Evolutionary conservation across 2,888 invertebrate genomes (phyloP).

Genomic region (Campoplex capitator): DNA sequence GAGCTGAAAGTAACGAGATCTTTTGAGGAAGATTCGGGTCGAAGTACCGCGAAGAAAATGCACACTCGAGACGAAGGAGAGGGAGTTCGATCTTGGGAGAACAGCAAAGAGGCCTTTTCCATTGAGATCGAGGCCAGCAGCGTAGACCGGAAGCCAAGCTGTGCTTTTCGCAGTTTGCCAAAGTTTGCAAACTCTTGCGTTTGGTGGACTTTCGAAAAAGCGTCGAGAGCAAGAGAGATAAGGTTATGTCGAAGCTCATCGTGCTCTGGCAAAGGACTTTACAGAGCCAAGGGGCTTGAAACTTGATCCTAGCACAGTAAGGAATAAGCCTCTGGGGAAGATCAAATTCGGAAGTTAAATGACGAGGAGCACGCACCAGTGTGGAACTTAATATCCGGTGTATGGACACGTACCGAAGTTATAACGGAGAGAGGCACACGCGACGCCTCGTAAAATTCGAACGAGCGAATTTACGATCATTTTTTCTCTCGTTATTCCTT

Average conservation of each 20-base stretch:
- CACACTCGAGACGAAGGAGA: neutral
- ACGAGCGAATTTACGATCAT: constrained; percentile 8
- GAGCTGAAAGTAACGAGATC: constrained; percentile 21
- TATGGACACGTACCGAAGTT: neutral
- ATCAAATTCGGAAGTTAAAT: constrained; percentile 26
- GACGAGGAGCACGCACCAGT: constrained; percentile 21
- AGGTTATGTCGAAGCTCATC: neutral
- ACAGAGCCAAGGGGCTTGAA: constrained; percentile 39
- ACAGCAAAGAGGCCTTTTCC: constrained; percentile 8
- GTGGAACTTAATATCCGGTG: constrained; percentile 36
- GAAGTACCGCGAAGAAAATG: constrained; percentile 30
- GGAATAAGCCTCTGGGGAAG: constrained; percentile 22
- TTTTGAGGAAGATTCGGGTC: constrained; percentile 41
- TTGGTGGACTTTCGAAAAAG: constrained; percentile 10
- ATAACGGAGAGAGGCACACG: neutral
- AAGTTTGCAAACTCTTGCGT: constrained; percentile 25
- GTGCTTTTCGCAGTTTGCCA: constrained; percentile 29
- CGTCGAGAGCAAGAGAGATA: neutral
- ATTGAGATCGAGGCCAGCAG: constrained; percentile 43
- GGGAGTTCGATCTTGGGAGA: constrained; percentile 10
- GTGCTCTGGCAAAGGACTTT: constrained; percentile 8
- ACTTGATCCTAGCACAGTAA: constrained; percentile 33
- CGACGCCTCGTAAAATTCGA: neutral
- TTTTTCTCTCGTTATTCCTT: constrained; percentile 12
- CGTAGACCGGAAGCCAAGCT: constrained; percentile 46